These are phyloP conservation scores for Ennomos erosarius DNA, from an alignment of 2,888 invertebrate species.

Conservation along the genomic window DNA sequence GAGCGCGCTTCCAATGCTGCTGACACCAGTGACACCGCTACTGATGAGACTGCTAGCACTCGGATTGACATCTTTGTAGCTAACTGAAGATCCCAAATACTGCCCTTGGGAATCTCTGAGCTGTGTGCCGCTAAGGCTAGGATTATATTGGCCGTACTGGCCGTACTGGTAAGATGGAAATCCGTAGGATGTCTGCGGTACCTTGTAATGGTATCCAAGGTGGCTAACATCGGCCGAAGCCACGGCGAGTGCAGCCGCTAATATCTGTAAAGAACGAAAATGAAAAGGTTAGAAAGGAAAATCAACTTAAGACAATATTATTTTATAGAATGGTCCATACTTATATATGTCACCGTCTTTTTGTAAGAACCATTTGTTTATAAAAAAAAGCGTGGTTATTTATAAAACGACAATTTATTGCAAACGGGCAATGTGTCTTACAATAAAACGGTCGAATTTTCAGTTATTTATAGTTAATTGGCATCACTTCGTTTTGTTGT, in stretches of 20 bases:
- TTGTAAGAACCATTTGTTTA: no score
- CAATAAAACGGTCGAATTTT: no score
- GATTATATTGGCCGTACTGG: conserved; percentile 43
- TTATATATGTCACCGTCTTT: no score
- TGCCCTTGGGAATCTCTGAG: conserved; percentile 40
- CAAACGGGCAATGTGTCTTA: no score
- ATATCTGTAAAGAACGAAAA: conserved; percentile 59
- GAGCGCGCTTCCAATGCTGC: conserved; percentile 17
- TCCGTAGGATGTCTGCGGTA: conserved; percentile 73
- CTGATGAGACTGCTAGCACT: conserved; percentile 17
- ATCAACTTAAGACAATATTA: no score
- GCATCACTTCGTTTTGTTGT: no score
- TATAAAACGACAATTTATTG: no score
- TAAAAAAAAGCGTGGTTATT: no score
- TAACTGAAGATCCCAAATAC: conserved; percentile 36
- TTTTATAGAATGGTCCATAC: no score
- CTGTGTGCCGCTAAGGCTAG: conserved; percentile 38
- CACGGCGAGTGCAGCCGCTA: conserved; percentile 58
- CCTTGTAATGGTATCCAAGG: conserved; percentile 72
- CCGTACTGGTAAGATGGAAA: conserved; percentile 61
- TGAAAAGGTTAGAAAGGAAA: neutral
- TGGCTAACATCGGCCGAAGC: conserved; percentile 64
- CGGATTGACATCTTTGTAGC: conserved; percentile 29
- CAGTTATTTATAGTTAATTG: no score
- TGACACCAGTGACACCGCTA: conserved; percentile 6